Evolutionary conservation across 2,888 invertebrate species (phyloP), one percentile per base, ranked within the genome.

Genomic region (Steinernema hermaphroditum): DNA sequence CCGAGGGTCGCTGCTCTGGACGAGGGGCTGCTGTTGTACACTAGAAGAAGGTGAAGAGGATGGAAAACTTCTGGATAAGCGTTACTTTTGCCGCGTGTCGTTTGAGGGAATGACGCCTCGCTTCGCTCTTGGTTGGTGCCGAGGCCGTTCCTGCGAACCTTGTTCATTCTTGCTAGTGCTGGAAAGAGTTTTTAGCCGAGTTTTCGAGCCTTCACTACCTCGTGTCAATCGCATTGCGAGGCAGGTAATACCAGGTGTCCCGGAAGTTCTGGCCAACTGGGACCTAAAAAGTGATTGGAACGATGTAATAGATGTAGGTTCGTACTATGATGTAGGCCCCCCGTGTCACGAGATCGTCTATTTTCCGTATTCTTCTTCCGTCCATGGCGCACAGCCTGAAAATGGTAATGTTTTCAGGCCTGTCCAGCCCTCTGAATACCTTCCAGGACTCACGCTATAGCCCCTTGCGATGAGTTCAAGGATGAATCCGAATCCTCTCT

Each of bases 171-270:
- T n/a, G n/a, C n/a, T n/a, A n/a, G n/a, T n/a, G n/a, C n/a, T n/a
- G n/a, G n/a, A n/a, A n/a, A n/a, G n/a, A n/a, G n/a, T n/a, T n/a
- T n/a, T n/a, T n/a, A n/a, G n/a, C n/a, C n/a, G n/a, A n/a, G n/a
- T n/a, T n/a, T n/a, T n/a, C n/a, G n/a, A n/a, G n/a, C n/a, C n/a
- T n/a, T n/a, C n/a, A 12, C 4, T 6, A 82, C 81, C 82, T 82
- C 1, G 83, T 83, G 72, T 83, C 83, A 71, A 83, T 83, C 0
- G 83, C 83, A 73, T 83, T 82, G 69, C 83, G 82, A 16, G 83
- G 83, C 4, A 83, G 73, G 50, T 82, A 83, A 46, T 83, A 83
- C 83, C 83, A 83, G 43, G 82, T 83, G 44, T 83, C 81, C 50
- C 83, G 57, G 73, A 83, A 83, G 9, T 76, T 74, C 68, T 83